Evolutionary conservation across 2,797 vertebrate genomes (phyloP).

Genomic region (Urocyon cinereoargenteus): DNA sequence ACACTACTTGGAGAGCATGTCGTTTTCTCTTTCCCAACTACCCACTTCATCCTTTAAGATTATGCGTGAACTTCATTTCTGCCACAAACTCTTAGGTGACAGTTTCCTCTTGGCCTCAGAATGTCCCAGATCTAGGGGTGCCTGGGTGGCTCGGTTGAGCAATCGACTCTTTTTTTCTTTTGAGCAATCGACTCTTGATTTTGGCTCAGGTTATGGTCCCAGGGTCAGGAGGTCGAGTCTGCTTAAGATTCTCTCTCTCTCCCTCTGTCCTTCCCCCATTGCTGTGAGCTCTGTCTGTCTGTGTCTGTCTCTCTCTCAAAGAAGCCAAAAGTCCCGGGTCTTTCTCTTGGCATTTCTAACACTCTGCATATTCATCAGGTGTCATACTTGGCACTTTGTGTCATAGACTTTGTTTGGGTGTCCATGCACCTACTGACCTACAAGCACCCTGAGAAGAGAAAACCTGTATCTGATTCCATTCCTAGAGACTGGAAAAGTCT

Average conservation of each 20-base stretch:
- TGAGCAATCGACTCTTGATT: not conserved
- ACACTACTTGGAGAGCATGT: not conserved
- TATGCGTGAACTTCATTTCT: not conserved
- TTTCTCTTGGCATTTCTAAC: not conserved
- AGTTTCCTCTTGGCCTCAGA: accelerated
- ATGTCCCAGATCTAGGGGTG: not conserved
- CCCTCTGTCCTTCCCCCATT: not conserved
- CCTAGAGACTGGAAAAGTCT: not conserved
- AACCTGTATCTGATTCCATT: not conserved
- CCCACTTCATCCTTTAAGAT: not conserved
- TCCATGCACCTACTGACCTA: accelerated
- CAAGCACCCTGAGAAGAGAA: not conserved
- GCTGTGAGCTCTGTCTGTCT: too few species aligned
- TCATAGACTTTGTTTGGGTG: not conserved
- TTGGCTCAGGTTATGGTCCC: not conserved
- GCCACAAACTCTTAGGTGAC: not conserved
- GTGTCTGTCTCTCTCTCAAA: not conserved
- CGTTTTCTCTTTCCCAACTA: not conserved
- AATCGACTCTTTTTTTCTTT: not conserved
- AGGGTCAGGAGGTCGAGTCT: not conserved
- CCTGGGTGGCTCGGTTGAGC: not conserved
- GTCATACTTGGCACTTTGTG: not conserved
- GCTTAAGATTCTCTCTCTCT: not conserved
- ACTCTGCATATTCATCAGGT: not conserved
- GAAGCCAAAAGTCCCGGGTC: not conserved